Evolutionary conservation across 1,140 invertebrate genomes (phyloP).

Genomic region (Amphibalanus amphitrite): DNA sequence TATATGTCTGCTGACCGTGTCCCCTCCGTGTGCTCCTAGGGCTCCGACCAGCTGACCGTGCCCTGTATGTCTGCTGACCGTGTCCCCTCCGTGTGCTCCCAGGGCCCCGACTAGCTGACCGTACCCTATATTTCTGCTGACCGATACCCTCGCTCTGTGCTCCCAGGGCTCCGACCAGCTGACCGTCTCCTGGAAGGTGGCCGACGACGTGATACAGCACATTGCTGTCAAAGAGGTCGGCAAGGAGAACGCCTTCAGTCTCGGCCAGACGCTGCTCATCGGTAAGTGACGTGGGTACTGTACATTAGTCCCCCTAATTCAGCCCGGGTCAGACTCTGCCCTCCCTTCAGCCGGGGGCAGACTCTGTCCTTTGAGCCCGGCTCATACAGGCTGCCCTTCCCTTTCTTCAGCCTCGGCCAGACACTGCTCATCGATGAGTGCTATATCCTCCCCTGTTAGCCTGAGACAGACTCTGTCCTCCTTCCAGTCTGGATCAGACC

Average conservation of each 20-base stretch:
- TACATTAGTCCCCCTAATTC: too few species aligned
- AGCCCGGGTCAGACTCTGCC: too few species aligned
- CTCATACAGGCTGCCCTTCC: too few species aligned
- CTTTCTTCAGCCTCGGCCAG: slow-evolving; percentile 81
- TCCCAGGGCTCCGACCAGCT: slow-evolving; percentile 74
- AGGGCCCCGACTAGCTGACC: slow-evolving; percentile 84
- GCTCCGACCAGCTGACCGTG: slow-evolving; percentile 84
- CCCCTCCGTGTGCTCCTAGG: slow-evolving; percentile 30
- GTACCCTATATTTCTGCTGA: slow-evolving; percentile 79
- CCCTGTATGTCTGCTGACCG: slow-evolving; percentile 64
- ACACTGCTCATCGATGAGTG: slow-evolving; percentile 59
- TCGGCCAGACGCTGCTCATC: slow-evolving; percentile 78
- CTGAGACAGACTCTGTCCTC: too few species aligned
- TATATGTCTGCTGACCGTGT: slow-evolving; percentile 48
- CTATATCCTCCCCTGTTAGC: too few species aligned
- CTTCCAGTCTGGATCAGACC: too few species aligned
- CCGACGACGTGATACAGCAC: slow-evolving; percentile 84
- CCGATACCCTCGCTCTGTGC: slow-evolving; percentile 11
- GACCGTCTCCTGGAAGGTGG: slow-evolving; percentile 96
- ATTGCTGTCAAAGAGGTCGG: slow-evolving; percentile 90
- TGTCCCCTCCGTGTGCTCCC: slow-evolving; percentile 11
- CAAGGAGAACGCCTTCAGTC: slow-evolving; percentile 89
- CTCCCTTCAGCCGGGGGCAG: too few species aligned
- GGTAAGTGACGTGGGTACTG: too few species aligned
- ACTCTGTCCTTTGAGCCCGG: too few species aligned